phyloP scores from a whole-genome alignment of 2,113 vertebrate species.

The Guaruba guarouba region DNA sequence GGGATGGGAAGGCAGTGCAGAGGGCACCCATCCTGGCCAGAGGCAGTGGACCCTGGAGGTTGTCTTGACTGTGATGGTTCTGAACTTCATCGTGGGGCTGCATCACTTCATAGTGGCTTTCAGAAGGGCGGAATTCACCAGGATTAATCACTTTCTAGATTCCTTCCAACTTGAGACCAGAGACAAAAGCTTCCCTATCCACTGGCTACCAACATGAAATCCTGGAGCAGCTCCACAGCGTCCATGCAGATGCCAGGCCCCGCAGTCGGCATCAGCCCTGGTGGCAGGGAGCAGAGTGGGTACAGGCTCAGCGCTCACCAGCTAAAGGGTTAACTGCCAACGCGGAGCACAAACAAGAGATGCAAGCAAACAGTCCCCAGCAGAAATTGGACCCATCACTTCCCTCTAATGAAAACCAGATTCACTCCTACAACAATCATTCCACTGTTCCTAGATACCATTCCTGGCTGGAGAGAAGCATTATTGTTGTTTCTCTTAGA shows the following conservation, averaged over 20 bases:
- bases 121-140: not conserved
- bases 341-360: constrained; percentile 60
- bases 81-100: not conserved
- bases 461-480: constrained; percentile 41
- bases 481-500: not conserved
- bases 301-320: not conserved
- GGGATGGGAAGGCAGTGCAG: not conserved
- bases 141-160: not conserved
- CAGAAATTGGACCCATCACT: constrained; percentile 74
- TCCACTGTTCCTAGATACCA: constrained; percentile 74
- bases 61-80: not conserved
- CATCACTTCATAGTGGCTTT: not conserved
- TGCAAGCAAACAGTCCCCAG: constrained; percentile 67
- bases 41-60: rapidly evolving
- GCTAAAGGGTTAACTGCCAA: constrained; percentile 65
- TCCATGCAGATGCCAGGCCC: not conserved
- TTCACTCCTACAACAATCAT: constrained; percentile 75
- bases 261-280: not conserved
- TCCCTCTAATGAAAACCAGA: constrained; percentile 84
- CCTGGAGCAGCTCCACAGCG: not conserved
- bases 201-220: not conserved
- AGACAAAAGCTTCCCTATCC: not conserved
- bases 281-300: not conserved
- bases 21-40: not conserved
- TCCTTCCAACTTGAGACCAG: not conserved